A percentile compares a stretch with the other conserved stretches of the same genome.
Evolutionary conservation across 1,140 invertebrate genomes (phyloP).

Genomic region (Sarcophaga peregrina): DNA sequence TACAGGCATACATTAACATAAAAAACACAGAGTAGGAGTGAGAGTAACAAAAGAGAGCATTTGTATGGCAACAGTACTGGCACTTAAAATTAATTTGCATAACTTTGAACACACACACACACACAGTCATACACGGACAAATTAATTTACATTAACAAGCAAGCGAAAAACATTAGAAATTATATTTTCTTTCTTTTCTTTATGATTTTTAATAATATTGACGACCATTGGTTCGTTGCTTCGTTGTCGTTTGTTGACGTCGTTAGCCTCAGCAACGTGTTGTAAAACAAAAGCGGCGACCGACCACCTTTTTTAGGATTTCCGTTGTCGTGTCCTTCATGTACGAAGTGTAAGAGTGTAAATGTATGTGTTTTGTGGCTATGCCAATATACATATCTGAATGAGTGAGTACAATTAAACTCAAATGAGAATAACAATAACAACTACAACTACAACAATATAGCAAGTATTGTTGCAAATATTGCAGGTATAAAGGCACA

Average conservation of each 20-base stretch:
- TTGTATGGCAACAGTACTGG: neutral
- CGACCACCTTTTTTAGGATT: constrained; percentile 37
- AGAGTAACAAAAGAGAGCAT: neutral
- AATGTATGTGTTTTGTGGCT: neutral
- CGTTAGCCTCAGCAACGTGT: neutral
- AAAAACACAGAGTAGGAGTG: neutral
- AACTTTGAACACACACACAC: neutral
- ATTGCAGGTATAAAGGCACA: constrained; percentile 5
- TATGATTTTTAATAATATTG: neutral
- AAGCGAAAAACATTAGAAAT: too few relatives aligned
- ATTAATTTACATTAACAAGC: too few relatives aligned
- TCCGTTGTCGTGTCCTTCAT: constrained; percentile 35
- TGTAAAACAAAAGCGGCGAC: constrained; percentile 4
- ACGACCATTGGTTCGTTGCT: neutral
- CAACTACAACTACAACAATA: neutral
- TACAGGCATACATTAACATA: neutral
- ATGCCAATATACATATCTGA: neutral
- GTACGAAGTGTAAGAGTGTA: neutral
- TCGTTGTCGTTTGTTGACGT: neutral
- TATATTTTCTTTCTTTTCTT: neutral
- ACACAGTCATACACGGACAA: too few relatives aligned
- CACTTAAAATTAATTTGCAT: constrained; percentile 23
- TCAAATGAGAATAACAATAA: too few relatives aligned
- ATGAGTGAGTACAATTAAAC: neutral
- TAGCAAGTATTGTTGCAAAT: neutral